phyloP scores from a whole-genome alignment of 2,113 vertebrate species.

The Camelus bactrianus region DNA sequence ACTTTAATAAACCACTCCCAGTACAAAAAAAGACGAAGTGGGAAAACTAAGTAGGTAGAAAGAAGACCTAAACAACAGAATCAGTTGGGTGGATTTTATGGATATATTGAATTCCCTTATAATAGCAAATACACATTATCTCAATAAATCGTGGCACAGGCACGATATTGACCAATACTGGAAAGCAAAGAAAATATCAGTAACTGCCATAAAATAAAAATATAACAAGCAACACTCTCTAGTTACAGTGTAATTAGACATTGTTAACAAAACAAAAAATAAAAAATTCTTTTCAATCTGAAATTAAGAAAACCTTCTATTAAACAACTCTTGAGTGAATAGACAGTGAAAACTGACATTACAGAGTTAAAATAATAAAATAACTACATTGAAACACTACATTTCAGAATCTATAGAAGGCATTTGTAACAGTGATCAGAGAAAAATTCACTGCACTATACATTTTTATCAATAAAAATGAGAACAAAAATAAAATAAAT shows the following conservation, averaged over 20 bases:
- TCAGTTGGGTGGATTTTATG: neutral
- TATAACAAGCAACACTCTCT: neutral
- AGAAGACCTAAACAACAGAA: conserved; percentile 1
- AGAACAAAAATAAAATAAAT: neutral
- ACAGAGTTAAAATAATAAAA: neutral
- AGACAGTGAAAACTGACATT: neutral
- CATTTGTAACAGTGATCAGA: neutral
- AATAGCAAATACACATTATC: conserved; percentile 20
- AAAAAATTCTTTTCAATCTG: neutral
- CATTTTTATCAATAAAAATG: neutral
- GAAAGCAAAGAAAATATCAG: conserved; percentile 1
- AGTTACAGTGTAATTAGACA: neutral
- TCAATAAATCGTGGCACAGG: neutral
- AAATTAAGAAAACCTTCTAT: conserved; percentile 33
- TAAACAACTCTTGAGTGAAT: neutral
- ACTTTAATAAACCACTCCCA: neutral
- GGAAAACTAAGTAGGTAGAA: neutral
- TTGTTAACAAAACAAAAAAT: conserved; percentile 12
- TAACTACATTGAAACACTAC: neutral
- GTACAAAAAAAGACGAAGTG: neutral
- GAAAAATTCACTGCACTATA: neutral
- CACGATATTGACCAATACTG: neutral
- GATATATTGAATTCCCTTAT: conserved; percentile 13
- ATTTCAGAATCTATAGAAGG: neutral
- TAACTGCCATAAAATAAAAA: conserved; percentile 27